A percentile compares a stretch with the other conserved stretches of the same genome.
Conservation (phyloP, 1,140 invertebrate genomes). For the Leptopilina clavipes region DNA sequence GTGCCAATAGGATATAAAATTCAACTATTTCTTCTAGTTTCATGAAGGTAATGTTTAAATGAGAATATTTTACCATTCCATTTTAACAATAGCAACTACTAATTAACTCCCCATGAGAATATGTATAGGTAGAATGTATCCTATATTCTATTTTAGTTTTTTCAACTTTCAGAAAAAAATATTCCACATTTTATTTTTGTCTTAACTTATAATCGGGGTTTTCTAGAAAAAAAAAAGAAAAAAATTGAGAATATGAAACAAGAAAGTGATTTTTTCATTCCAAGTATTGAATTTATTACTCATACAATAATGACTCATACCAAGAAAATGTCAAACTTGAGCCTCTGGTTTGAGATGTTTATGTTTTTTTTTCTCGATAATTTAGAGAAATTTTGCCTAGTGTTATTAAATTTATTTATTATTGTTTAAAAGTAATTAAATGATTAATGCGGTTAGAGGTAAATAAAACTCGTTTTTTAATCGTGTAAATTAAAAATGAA, state of each 20-base stretch:
- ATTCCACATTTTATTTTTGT: background rate
- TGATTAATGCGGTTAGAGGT: too few relatives aligned
- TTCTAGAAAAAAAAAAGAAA: too few relatives aligned
- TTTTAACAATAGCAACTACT: constrained; percentile 8
- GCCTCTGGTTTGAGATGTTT: constrained; percentile 21
- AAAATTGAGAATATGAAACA: background rate
- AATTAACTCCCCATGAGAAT: background rate
- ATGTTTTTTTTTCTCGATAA: background rate
- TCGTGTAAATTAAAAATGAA: background rate
- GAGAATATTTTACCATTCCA: background rate
- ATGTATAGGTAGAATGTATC: too few relatives aligned
- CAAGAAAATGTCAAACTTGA: constrained; percentile 33
- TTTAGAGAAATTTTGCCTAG: background rate
- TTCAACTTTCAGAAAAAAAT: background rate
- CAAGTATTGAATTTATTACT: background rate
- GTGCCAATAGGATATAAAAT: constrained; percentile 17
- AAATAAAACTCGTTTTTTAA: too few relatives aligned
- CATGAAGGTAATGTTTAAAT: constrained; percentile 50
- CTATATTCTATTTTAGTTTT: background rate
- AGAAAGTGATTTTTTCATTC: background rate
- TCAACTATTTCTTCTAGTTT: constrained; percentile 29
- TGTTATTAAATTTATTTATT: too few relatives aligned
- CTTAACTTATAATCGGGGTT: too few relatives aligned
- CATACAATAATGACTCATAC: constrained; percentile 15
- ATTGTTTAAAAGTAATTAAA: too few relatives aligned